Evolutionary conservation across 1,140 invertebrate genomes (phyloP).

Genomic region (Drosophila watanabei): DNA sequence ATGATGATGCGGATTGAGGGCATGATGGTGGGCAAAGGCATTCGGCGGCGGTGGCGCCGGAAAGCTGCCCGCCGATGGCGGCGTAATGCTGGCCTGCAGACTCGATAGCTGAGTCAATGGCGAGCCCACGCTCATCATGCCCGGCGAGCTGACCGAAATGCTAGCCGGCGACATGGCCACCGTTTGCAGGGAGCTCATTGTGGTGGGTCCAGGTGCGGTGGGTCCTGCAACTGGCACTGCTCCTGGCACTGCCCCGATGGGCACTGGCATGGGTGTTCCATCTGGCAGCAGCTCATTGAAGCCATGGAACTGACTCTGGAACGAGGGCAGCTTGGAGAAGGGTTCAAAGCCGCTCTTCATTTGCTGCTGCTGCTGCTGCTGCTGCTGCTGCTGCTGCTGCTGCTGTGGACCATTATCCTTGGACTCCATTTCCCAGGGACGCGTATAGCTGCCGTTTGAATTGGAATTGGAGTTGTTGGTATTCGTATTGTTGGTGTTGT

Average conservation of each 20-base stretch:
- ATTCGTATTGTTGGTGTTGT: slow-evolving; percentile 25
- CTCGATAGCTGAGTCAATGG: slow-evolving; percentile 77
- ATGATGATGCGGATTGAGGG: slow-evolving; percentile 59
- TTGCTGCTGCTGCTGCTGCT: slow-evolving; percentile 25
- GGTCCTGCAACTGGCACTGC: slow-evolving; percentile 85
- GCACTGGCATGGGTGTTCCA: slow-evolving; percentile 73
- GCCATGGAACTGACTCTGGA: slow-evolving; percentile 92
- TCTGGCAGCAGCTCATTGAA: slow-evolving; percentile 88
- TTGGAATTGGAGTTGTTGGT: slow-evolving; percentile 67
- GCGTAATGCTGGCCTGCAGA: slow-evolving; percentile 86
- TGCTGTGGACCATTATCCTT: slow-evolving; percentile 84
- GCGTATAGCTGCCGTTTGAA: slow-evolving; percentile 87
- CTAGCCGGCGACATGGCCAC: slow-evolving; percentile 87
- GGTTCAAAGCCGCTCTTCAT: slow-evolving; percentile 86
- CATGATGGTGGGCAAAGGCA: slow-evolving; percentile 83
- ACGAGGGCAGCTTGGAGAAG: slow-evolving; percentile 91
- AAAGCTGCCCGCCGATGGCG: slow-evolving; percentile 89
- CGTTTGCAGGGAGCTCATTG: slow-evolving; percentile 87
- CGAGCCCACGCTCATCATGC: slow-evolving; percentile 85
- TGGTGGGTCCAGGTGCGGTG: slow-evolving; percentile 86
- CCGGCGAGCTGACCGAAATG: slow-evolving; percentile 85
- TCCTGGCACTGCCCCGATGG: slow-evolving; percentile 37
- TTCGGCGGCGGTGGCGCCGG: slow-evolving; percentile 86
- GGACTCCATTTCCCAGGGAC: slow-evolving; percentile 95
- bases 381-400: slow-evolving; percentile 85